Conservation (phyloP, 2,797 vertebrate genomes). For the Muraenolepis orangiensis region DNA sequence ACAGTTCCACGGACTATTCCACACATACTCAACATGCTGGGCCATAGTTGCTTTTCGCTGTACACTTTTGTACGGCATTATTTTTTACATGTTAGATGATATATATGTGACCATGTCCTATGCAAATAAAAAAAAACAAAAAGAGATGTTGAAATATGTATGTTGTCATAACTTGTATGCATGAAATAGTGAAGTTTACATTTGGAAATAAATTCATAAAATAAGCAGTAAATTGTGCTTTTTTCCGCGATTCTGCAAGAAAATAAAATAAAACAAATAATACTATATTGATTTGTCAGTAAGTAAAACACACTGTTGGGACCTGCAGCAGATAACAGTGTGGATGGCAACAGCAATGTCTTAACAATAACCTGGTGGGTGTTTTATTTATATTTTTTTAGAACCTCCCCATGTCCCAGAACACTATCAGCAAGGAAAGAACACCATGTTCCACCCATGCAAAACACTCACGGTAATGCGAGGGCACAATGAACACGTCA, state of each 20-base stretch:
- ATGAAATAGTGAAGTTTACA: conserved; percentile 98
- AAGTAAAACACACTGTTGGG: neutral
- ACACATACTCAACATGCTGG: conserved; percentile 77
- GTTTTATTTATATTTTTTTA: too few species aligned
- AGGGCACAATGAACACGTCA: conserved; percentile 56
- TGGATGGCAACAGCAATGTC: neutral
- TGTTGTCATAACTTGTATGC: conserved; percentile 95
- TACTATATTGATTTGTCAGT: neutral
- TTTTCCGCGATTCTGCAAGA: neutral
- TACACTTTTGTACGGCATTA: conserved; percentile 93
- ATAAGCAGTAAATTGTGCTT: conserved; percentile 60
- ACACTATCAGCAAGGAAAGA: conserved; percentile 60
- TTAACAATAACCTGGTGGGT: neutral
- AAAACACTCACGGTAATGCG: conserved; percentile 74
- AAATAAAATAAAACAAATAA: neutral
- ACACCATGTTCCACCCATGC: conserved; percentile 70
- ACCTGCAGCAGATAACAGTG: neutral
- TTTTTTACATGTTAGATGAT: conserved; percentile 98
- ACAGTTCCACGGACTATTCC: conserved; percentile 78
- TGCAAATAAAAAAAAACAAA: conserved; percentile 90
- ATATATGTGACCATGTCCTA: conserved; percentile 98
- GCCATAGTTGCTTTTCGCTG: conserved; percentile 85
- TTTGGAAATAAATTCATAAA: conserved; percentile 96
- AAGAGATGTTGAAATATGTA: conserved; percentile 89
- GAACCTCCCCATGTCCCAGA: neutral